Percentiles rank a stretch among this genome's conserved stretches.
These are phyloP conservation scores for Crotalus helleri DNA, from an alignment of 2,113 vertebrate genomes.

Conservation along the genomic window DNA sequence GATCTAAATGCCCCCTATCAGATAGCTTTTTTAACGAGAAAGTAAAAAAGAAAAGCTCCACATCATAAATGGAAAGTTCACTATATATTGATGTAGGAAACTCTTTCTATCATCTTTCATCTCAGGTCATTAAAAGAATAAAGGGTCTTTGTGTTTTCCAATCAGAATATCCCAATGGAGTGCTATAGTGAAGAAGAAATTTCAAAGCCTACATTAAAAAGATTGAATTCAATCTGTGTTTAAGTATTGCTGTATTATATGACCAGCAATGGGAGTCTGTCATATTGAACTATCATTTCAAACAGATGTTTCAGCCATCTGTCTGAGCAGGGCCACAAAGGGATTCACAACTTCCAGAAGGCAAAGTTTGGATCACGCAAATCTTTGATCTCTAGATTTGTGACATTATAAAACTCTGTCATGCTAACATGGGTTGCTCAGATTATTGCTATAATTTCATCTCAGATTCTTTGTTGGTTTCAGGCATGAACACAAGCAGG, in stretches of 20 bases:
- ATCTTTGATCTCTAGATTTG: not conserved
- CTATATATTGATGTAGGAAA: not conserved
- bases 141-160: not conserved
- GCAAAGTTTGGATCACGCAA: not conserved
- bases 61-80: not conserved
- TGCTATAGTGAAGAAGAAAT: not conserved
- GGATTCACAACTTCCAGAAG: not conserved
- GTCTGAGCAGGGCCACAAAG: not conserved
- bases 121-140: not conserved
- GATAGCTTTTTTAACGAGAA: not conserved
- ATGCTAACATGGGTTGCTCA: not conserved
- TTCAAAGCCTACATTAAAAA: not conserved
- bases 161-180: not conserved
- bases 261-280: not conserved
- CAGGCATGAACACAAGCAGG: constrained; percentile 96
- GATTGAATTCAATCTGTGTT: not conserved
- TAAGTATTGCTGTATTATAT: not conserved
- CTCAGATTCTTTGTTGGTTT: constrained; percentile 34
- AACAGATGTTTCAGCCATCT: not conserved
- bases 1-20: not conserved
- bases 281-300: not conserved
- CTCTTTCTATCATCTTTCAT: not conserved
- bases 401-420: not conserved
- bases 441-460: not conserved
- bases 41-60: not conserved